These are phyloP conservation scores for Norana najaformis DNA, from an alignment of 2,888 invertebrate genomes.

Conservation along the genomic window DNA sequence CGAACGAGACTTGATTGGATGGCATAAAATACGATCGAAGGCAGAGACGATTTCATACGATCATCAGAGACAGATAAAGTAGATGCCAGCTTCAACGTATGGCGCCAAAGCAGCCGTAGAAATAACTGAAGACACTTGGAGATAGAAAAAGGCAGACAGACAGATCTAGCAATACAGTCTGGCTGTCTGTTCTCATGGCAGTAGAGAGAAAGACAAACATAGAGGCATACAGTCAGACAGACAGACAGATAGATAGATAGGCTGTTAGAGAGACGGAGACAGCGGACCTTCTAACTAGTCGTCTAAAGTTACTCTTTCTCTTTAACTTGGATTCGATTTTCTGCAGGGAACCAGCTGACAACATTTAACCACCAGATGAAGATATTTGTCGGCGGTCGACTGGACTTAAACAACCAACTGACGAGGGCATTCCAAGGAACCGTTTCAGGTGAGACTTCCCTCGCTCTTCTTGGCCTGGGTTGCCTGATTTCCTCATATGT, in stretches of 20 bases:
- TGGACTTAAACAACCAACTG: slow-evolving; percentile 24
- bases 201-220: too few species aligned
- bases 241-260: too few species aligned
- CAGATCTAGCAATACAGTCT: too few species aligned
- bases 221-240: not conserved
- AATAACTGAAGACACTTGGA: not conserved
- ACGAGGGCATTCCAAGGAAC: not conserved
- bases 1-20: slow-evolving; percentile 5
- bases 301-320: too few species aligned
- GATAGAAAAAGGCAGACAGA: not conserved
- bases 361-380: slow-evolving; percentile 90
- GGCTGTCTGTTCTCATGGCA: too few species aligned
- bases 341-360: slow-evolving; percentile 79
- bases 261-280: not conserved
- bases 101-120: not conserved
- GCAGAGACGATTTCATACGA: not conserved
- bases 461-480: not conserved
- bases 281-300: too few species aligned
- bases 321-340: not conserved
- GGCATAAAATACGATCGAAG: slow-evolving; percentile 19
- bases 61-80: not conserved
- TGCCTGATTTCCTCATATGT: not conserved
- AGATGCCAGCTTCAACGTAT: not conserved
- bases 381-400: slow-evolving; percentile 82
- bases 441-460: not conserved